These are phyloP conservation scores for Onychostruthus taczanowskii DNA, from an alignment of 2,113 vertebrate genomes.

Conservation along the genomic window DNA sequence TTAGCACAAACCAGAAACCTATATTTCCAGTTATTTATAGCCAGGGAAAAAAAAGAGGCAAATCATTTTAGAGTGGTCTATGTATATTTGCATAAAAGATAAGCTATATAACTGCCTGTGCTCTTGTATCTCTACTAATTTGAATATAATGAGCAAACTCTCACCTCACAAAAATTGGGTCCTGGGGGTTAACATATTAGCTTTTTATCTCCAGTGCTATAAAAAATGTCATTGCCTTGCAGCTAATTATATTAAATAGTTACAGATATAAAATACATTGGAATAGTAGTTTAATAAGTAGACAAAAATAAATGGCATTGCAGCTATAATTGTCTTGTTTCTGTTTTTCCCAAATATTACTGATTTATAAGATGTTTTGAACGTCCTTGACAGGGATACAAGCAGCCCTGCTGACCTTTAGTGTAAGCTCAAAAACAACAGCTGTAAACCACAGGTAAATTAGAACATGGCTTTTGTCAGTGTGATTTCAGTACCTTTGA, in stretches of 20 bases:
- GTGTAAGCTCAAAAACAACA: background rate
- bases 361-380: conserved; percentile 1
- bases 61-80: conserved; percentile 19
- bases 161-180: conserved; percentile 43
- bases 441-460: conserved; percentile 59
- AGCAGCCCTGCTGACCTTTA: conserved; percentile 30
- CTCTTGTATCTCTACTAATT: conserved; percentile 41
- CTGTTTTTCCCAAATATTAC: conserved; percentile 12
- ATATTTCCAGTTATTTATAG: conserved; percentile 20
- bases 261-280: conserved; percentile 38
- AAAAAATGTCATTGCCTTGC: conserved; percentile 40
- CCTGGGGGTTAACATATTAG: conserved; percentile 55
- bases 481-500: background rate
- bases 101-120: conserved; percentile 5
- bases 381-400: background rate
- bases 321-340: conserved; percentile 1
- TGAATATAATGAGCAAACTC: conserved; percentile 55
- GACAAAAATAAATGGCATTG: conserved; percentile 35
- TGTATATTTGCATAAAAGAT: conserved; percentile 41
- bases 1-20: background rate
- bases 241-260: conserved; percentile 55
- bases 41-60: background rate
- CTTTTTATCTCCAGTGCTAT: conserved; percentile 35
- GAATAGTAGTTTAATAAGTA: conserved; percentile 41
- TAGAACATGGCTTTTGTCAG: conserved; percentile 20